Evolutionary conservation across 2,797 vertebrate genomes (phyloP).

Genomic region (Helarctos malayanus): DNA sequence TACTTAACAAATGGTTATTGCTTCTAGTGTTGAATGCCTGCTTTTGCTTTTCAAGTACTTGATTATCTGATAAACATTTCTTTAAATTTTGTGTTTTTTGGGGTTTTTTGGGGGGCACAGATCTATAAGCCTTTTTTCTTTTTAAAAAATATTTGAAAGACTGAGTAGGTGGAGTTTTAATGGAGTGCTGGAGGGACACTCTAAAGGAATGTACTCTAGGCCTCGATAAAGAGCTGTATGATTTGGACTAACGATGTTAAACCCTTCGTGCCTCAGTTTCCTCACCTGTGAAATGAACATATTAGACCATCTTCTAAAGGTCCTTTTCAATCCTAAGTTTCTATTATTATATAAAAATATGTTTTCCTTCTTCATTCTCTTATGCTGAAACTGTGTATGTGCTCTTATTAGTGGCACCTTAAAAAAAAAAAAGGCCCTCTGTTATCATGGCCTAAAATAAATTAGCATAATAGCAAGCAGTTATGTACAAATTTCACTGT

Average conservation of each 20-base stretch:
- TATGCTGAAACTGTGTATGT: neutral
- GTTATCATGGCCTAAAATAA: conserved; percentile 3
- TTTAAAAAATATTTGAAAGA: neutral
- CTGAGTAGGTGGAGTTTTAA: neutral
- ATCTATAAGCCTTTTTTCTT: neutral
- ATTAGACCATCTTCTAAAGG: neutral
- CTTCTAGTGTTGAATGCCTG: neutral
- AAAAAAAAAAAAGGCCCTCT: neutral
- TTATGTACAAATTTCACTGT: conserved; percentile 57
- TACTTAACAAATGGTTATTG: neutral
- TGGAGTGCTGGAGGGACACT: neutral
- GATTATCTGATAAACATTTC: neutral
- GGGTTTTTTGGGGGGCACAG: neutral
- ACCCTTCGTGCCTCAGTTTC: neutral
- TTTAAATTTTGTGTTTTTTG: neutral
- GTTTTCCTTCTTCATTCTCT: neutral
- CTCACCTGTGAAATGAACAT: neutral
- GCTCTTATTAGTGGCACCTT: neutral
- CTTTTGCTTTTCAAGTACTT: conserved; percentile 33
- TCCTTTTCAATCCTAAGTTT: neutral
- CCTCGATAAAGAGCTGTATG: neutral
- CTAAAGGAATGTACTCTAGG: neutral
- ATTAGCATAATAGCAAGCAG: neutral
- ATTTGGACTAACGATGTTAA: neutral
- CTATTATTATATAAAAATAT: neutral